Evolutionary conservation across 2,113 vertebrate species (phyloP), one percentile per base, ranked within the genome.

Genomic region (Sturnira hondurensis): DNA sequence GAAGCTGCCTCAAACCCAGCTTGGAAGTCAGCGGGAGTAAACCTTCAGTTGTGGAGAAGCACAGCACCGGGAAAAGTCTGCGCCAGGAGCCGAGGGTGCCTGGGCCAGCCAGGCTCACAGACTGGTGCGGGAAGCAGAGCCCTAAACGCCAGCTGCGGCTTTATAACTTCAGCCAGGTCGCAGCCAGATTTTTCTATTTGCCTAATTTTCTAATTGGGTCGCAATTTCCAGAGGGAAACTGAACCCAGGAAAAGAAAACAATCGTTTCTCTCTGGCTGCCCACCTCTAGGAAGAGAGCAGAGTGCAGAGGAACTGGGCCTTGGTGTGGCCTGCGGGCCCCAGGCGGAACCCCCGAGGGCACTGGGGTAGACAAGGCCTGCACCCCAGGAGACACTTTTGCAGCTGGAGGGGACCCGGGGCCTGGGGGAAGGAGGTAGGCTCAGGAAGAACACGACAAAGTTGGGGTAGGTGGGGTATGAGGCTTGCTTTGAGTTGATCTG

Each of bases 171-270:
- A 65, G 94, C 61, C 4, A 4, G 83, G 61, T 83, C 3, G 0
- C n/a, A 47, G 77, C 86, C 89, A 91, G 93, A 85, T 71, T 86
- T 92, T 97, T 86, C 95, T 89, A 45, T 80, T 80, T 85, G 77
- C 87, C 71, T 91, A n/a, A 80, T 91, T 95, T 94, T 94, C 82
- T 95, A 82, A 93, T 26, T 97, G 86, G 86, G 94, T 91, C 94
- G 78, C n/a, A 68, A 19, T 61, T 96, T 97, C 73, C 78, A 96
- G 89, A 94, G 82, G 43, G 91, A 89, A 93, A 78, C 33, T 13
- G 54, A 86, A 96, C 47, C 45, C 77, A 50, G 86, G 78, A 33
- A 90, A 90, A 96, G 52, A 96, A 85, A 82, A 47, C 41, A 78
- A 43, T 74, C 36, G 24, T 70, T 93, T 94, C 58, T 31, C 61